Evolutionary conservation across 2,113 vertebrate genomes (phyloP).

Genomic region (Terrapene triunguis): DNA sequence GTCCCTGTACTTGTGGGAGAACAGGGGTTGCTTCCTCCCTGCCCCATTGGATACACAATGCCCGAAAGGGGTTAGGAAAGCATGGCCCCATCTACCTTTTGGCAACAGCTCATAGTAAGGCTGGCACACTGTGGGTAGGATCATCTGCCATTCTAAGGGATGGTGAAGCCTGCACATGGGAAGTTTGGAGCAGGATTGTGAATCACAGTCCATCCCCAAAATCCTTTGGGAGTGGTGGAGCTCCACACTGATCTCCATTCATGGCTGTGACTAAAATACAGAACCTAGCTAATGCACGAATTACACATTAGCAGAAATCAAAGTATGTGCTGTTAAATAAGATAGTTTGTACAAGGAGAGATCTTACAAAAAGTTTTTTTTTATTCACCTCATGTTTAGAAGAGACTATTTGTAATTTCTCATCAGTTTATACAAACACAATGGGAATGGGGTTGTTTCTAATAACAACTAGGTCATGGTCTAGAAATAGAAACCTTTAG

Average conservation of each 20-base stretch:
- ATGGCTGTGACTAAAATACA: neutral
- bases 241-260: neutral
- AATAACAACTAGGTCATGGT: neutral
- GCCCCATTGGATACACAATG: neutral
- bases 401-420: neutral
- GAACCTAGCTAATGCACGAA: neutral
- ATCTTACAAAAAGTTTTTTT: constrained; percentile 1
- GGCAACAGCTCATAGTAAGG: fast-evolving
- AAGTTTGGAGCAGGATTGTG: neutral
- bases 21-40: fast-evolving
- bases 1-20: neutral
- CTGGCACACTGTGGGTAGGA: fast-evolving
- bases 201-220: neutral
- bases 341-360: neutral
- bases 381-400: neutral
- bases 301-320: neutral
- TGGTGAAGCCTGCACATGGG: fast-evolving
- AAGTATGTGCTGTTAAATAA: neutral
- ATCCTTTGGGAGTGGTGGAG: neutral
- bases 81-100: neutral
- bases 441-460: neutral
- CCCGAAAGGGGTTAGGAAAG: neutral
- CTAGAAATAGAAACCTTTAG: neutral
- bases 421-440: neutral
- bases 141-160: neutral